These are phyloP conservation scores for Orycteropus afer DNA, from an alignment of 2,113 vertebrate species.

Conservation along the genomic window DNA sequence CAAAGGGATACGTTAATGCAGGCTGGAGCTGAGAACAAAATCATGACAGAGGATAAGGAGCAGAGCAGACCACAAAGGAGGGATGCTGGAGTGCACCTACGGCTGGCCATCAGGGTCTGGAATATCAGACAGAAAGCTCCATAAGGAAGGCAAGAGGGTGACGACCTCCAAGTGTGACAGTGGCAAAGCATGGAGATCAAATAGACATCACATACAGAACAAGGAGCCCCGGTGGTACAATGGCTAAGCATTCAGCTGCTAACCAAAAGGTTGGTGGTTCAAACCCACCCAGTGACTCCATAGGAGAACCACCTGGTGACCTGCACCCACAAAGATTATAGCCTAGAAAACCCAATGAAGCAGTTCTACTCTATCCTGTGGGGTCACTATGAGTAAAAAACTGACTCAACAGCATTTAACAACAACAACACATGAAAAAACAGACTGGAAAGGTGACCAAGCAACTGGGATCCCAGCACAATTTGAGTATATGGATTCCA, in stretches of 20 bases:
- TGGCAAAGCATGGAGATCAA: background rate
- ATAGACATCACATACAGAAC: background rate
- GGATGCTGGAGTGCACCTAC: rapidly evolving
- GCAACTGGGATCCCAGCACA: background rate
- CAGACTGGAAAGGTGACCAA: background rate
- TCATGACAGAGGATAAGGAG: background rate
- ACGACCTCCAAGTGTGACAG: background rate
- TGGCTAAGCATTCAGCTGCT: background rate
- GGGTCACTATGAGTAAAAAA: background rate
- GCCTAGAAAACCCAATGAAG: background rate
- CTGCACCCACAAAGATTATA: background rate
- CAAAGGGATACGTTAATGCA: background rate
- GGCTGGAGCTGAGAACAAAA: background rate
- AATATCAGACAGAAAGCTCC: background rate
- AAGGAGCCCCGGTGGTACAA: background rate
- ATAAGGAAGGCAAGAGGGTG: background rate
- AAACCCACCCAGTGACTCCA: background rate
- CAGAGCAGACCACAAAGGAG: background rate
- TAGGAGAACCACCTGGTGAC: background rate
- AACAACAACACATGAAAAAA: background rate
- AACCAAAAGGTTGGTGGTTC: background rate
- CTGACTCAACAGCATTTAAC: background rate
- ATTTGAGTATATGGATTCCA: background rate
- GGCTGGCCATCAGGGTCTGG: background rate
- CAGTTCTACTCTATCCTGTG: background rate